Conservation (phyloP, 2,888 invertebrate species). For the Phyto melanocephala region DNA sequence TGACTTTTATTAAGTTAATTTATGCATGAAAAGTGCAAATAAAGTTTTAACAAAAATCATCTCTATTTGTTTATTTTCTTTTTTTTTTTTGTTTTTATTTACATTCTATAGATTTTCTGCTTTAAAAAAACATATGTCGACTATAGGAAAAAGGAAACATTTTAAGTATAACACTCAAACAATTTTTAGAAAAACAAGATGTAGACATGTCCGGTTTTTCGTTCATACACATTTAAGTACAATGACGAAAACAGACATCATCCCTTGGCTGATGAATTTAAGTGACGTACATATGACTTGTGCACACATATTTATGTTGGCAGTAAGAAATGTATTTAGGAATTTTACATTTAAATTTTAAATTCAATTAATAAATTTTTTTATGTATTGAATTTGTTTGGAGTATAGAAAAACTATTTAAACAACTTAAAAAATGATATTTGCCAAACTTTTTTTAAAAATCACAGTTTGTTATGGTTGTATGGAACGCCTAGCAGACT, state of each 20-base stretch:
- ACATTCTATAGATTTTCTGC: constrained; percentile 18
- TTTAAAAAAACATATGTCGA: constrained; percentile 19
- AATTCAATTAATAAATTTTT: too few relatives aligned
- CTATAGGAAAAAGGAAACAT: constrained; percentile 44
- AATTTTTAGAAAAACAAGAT: constrained; percentile 5
- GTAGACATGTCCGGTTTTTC: neutral
- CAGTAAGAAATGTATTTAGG: too few relatives aligned
- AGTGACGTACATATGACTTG: too few relatives aligned
- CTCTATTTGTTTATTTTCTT: too few relatives aligned
- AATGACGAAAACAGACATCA: neutral
- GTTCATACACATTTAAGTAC: neutral
- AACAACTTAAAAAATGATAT: too few relatives aligned
- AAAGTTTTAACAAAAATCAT: constrained; percentile 47
- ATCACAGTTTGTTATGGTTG: too few relatives aligned
- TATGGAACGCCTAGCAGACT: too few relatives aligned
- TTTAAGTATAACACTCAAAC: constrained; percentile 3
- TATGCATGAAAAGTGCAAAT: constrained; percentile 50
- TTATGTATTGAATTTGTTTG: too few relatives aligned
- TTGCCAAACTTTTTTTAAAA: too few relatives aligned
- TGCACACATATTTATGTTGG: too few relatives aligned
- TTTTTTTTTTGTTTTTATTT: constrained; percentile 28
- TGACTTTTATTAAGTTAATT: constrained; percentile 45
- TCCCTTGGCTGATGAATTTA: neutral
- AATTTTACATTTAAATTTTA: too few relatives aligned
- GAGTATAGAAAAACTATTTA: too few relatives aligned